Evolutionary conservation across 2,113 vertebrate genomes (phyloP).

Genomic region (Protobothrops flavoviridis): DNA sequence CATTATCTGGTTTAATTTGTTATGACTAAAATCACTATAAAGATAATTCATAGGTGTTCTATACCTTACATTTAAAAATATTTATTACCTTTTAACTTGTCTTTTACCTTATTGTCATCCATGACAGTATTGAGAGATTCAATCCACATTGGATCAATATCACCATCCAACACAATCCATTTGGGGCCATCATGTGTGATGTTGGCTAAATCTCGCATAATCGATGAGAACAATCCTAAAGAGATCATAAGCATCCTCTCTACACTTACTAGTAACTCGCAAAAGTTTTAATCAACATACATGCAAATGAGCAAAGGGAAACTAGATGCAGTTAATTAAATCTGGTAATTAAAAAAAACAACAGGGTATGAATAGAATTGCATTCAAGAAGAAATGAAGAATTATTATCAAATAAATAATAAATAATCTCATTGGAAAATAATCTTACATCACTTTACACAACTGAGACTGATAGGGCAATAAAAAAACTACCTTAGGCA

Average conservation of each 20-base stretch:
- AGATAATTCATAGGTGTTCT: neutral
- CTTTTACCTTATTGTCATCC: slow-evolving; percentile 97
- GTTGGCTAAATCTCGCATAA: slow-evolving; percentile 92
- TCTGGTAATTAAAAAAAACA: neutral
- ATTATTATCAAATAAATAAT: neutral
- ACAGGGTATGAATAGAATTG: neutral
- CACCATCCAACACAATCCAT: slow-evolving; percentile 96
- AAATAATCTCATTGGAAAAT: slow-evolving; percentile 9
- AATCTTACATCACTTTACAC: neutral
- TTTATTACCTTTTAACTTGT: neutral
- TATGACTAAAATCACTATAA: neutral
- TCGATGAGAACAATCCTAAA: slow-evolving; percentile 88
- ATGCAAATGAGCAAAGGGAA: slow-evolving; percentile 5
- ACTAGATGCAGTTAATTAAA: neutral
- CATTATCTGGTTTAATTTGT: neutral
- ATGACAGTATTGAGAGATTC: slow-evolving; percentile 99
- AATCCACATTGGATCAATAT: slow-evolving; percentile 99
- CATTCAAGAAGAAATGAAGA: neutral
- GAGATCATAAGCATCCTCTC: slow-evolving; percentile 27
- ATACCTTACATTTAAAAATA: fast-evolving
- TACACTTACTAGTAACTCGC: slow-evolving; percentile 7
- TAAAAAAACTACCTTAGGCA: neutral
- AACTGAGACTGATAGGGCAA: neutral
- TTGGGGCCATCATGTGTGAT: slow-evolving; percentile 88
- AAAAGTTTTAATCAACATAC: slow-evolving; percentile 28